A percentile compares a stretch with the other conserved stretches of the same genome.
These are phyloP conservation scores for Percina caprodes DNA, from an alignment of 2,113 vertebrate species.

Conservation along the genomic window DNA sequence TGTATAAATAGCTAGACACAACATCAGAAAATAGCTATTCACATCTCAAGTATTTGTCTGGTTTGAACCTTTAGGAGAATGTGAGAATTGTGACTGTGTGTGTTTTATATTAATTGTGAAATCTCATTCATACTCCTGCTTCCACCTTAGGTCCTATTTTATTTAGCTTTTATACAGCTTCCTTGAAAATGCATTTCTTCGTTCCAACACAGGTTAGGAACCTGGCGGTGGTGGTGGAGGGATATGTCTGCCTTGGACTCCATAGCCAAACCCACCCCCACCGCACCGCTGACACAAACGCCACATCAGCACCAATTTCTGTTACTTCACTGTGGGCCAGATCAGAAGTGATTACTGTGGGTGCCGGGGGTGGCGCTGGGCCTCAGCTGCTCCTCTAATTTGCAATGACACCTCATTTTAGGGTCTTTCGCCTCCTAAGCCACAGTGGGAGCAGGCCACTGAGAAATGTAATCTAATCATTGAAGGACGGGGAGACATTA, in stretches of 20 bases:
- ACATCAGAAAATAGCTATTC: background rate
- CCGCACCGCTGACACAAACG: conserved; percentile 84
- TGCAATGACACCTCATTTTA: conserved; percentile 96
- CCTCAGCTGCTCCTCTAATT: conserved; percentile 88
- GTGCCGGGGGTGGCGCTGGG: conserved; percentile 78
- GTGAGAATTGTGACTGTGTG: background rate
- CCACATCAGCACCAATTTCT: conserved; percentile 90
- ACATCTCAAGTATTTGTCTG: background rate
- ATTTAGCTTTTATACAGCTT: background rate
- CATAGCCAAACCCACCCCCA: background rate
- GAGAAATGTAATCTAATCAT: conserved; percentile 83
- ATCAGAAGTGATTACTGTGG: conserved; percentile 91
- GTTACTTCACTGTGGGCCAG: conserved; percentile 85
- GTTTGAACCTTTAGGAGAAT: background rate
- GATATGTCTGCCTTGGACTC: background rate
- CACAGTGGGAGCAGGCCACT: conserved; percentile 47
- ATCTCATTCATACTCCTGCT: background rate
- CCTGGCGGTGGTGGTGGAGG: background rate
- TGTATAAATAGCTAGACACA: background rate
- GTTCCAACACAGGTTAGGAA: background rate
- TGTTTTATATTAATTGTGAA: background rate
- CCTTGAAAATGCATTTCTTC: background rate
- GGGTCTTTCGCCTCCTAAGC: conserved; percentile 78
- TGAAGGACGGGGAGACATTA: conserved; percentile 83
- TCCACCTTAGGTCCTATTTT: background rate